Percentiles rank a stretch among this genome's conserved stretches.
These are phyloP conservation scores for Calliscelio sp. DNA, from an alignment of 2,888 invertebrate species.

Conservation along the genomic window DNA sequence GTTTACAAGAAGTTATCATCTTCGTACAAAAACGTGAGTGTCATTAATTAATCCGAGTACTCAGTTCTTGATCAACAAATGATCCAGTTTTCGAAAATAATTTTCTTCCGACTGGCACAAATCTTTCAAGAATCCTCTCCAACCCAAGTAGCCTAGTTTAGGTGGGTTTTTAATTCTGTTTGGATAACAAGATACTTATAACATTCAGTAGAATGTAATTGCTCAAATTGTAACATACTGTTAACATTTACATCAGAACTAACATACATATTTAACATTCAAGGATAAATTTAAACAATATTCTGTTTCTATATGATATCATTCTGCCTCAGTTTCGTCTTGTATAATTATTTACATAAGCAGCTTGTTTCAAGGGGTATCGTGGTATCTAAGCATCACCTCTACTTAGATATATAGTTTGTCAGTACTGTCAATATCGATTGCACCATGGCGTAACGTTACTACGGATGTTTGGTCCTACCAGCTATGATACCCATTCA, in stretches of 20 bases:
- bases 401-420: background rate
- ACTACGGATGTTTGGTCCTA: background rate
- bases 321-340: too few relatives aligned
- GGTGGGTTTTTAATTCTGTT: background rate
- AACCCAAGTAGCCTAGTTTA: background rate
- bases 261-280: too few relatives aligned
- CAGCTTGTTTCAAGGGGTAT: too few relatives aligned
- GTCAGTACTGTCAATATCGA: background rate
- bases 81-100: background rate
- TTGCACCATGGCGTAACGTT: background rate
- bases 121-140: slow-evolving; percentile 1
- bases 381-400: background rate
- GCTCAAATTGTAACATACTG: too few relatives aligned
- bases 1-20: too few relatives aligned
- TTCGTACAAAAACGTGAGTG: background rate
- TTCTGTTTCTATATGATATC: background rate
- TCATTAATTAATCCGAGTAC: background rate
- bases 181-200: too few relatives aligned
- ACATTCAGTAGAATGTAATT: too few relatives aligned
- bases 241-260: too few relatives aligned
- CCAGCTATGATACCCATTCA: background rate
- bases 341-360: background rate
- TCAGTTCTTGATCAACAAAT: too few relatives aligned
- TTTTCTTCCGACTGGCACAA: background rate
- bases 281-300: background rate